A percentile compares a stretch with the other conserved stretches of the same genome.
Evolutionary conservation across 2,888 invertebrate genomes (phyloP).

Genomic region (Megamerina dolium): DNA sequence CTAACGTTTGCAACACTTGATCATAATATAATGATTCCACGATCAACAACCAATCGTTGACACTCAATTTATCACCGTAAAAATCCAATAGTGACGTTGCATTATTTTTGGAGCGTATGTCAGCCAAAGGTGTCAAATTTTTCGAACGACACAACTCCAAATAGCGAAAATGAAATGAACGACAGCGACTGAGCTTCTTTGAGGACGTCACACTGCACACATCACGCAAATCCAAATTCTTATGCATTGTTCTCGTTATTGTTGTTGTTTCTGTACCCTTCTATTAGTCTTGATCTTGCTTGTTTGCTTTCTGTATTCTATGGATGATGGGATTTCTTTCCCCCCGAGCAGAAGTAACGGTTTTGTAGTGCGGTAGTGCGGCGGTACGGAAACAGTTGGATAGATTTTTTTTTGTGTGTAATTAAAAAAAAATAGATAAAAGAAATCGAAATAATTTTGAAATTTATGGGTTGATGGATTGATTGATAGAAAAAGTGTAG

Average conservation of each 20-base stretch:
- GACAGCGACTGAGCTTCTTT: constrained; percentile 40
- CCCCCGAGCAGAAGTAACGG: too few relatives aligned
- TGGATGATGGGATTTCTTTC: too few relatives aligned
- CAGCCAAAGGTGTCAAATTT: constrained; percentile 38
- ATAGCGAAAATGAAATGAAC: constrained; percentile 48
- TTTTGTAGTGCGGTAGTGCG: too few relatives aligned
- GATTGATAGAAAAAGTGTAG: constrained; percentile 16
- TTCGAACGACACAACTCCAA: constrained; percentile 45
- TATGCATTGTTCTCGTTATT: constrained; percentile 16
- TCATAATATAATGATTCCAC: constrained; percentile 67
- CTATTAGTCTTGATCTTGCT: too few relatives aligned
- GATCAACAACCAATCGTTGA: constrained; percentile 71
- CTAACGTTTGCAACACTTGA: constrained; percentile 62
- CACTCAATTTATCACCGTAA: constrained; percentile 67
- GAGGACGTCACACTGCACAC: constrained; percentile 17
- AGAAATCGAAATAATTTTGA: constrained; percentile 22
- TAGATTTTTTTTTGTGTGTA: constrained; percentile 19
- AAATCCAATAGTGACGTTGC: constrained; percentile 60
- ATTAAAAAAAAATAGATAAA: constrained; percentile 12
- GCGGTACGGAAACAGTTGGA: constrained; percentile 12
- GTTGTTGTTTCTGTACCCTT: background rate
- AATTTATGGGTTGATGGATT: constrained; percentile 19
- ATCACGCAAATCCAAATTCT: constrained; percentile 24
- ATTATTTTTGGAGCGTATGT: constrained; percentile 41
- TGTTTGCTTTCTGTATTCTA: too few relatives aligned